phyloP scores from a whole-genome alignment of 2,113 vertebrate genomes.

The Bubo scandiacus region DNA sequence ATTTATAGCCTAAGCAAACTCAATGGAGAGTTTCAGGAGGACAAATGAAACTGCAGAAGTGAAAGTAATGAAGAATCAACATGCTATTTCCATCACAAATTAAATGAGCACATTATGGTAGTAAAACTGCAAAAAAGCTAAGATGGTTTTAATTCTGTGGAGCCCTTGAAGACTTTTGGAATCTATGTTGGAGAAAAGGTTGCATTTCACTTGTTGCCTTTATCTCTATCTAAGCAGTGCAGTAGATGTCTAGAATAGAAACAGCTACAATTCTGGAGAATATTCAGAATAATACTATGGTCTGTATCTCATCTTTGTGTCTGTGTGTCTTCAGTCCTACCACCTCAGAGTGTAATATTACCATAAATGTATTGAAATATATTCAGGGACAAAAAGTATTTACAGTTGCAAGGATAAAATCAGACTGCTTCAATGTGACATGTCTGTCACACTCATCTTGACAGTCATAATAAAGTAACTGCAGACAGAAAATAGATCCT shows the following conservation, averaged over 20 bases:
- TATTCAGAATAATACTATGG: neutral
- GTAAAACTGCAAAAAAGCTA: constrained; percentile 23
- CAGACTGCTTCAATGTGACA: neutral
- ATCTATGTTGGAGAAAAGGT: neutral
- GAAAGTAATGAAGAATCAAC: constrained; percentile 34
- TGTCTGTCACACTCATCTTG: neutral
- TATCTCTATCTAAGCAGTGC: neutral
- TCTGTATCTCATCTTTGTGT: neutral
- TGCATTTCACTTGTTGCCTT: neutral
- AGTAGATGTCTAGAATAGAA: neutral
- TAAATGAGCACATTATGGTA: neutral
- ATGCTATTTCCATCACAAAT: constrained; percentile 36
- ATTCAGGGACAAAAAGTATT: neutral
- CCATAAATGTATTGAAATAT: neutral
- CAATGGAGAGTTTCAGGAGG: constrained; percentile 14
- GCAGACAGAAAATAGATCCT: neutral
- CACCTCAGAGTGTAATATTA: neutral
- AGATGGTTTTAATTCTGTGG: neutral
- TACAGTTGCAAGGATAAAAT: neutral
- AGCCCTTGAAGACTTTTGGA: neutral
- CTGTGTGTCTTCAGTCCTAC: neutral
- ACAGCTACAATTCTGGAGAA: neutral
- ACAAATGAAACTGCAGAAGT: constrained; percentile 49
- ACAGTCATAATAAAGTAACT: neutral
- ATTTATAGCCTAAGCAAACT: constrained; percentile 69